phyloP scores from a whole-genome alignment of 2,888 invertebrate species.

The Phrixothrix hirtus region DNA sequence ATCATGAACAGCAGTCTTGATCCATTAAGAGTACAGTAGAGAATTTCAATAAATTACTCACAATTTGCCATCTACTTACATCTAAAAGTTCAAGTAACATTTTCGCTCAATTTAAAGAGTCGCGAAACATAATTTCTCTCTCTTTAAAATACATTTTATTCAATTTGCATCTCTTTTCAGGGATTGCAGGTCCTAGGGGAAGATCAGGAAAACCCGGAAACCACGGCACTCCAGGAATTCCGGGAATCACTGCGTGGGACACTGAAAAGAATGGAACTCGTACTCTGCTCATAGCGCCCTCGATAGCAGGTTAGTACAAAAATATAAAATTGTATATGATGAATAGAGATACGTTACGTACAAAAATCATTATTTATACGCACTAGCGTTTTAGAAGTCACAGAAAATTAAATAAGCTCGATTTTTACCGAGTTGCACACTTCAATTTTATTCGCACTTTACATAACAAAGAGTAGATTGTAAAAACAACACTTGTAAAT shows the following conservation, averaged over 20 bases:
- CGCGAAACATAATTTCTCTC: background rate
- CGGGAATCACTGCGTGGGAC: constrained; percentile 79
- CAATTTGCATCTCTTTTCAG: constrained; percentile 44
- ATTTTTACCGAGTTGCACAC: constrained; percentile 14
- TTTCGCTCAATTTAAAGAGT: background rate
- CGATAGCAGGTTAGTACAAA: constrained; percentile 69
- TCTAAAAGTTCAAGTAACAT: background rate
- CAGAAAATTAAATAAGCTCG: constrained; percentile 11
- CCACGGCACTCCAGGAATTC: constrained; percentile 76
- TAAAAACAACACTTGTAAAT: constrained; percentile 11
- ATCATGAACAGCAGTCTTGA: too few relatives aligned
- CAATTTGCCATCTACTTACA: too few relatives aligned
- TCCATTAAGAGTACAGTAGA: too few relatives aligned
- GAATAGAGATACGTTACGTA: too few relatives aligned
- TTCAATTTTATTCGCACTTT: constrained; percentile 14
- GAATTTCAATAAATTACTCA: too few relatives aligned
- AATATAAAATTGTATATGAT: background rate
- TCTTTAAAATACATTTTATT: background rate
- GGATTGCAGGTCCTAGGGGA: constrained; percentile 70
- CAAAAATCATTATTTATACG: background rate
- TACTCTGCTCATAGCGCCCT: constrained; percentile 81
- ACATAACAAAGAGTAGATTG: constrained; percentile 17
- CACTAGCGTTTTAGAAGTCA: constrained; percentile 6
- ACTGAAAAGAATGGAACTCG: constrained; percentile 64
- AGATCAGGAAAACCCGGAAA: constrained; percentile 73